Evolutionary conservation across 1,140 invertebrate genomes (phyloP).

Genomic region (Bursaphelenchus mucronatus): DNA sequence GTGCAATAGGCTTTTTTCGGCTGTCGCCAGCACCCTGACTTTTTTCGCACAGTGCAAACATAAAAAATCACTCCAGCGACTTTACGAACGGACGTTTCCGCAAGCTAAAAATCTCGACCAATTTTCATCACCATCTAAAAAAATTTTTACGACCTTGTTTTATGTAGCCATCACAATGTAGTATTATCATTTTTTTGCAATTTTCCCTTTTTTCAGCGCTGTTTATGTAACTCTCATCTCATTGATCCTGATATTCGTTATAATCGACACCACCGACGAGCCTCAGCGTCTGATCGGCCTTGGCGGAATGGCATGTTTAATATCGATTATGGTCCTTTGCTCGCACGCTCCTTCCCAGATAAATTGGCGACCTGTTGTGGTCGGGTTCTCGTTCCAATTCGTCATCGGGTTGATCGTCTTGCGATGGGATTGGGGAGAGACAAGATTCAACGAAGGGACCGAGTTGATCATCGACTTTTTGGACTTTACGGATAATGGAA

Average conservation of each 20-base stretch:
- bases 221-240: constrained; percentile 62
- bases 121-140: not conserved
- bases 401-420: constrained; percentile 79
- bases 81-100: no score
- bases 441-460: constrained; percentile 39
- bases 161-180: not conserved
- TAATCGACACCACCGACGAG: constrained; percentile 68
- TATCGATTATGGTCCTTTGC: constrained; percentile 59
- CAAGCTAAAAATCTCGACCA: no score
- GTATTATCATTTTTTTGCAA: no score
- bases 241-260: constrained; percentile 62
- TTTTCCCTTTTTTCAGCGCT: constrained; percentile 34
- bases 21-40: no score
- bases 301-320: constrained; percentile 57
- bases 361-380: constrained; percentile 73
- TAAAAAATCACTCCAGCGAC: no score
- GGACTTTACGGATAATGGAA: constrained; percentile 72
- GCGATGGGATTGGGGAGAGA: constrained; percentile 71
- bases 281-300: constrained; percentile 64
- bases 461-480: constrained; percentile 71
- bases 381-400: constrained; percentile 79
- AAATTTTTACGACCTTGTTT: constrained; percentile 20
- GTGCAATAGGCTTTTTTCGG: no score
- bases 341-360: constrained; percentile 64
- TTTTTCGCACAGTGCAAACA: no score